phyloP scores from a whole-genome alignment of 2,888 invertebrate species.

The Bombylius major region DNA sequence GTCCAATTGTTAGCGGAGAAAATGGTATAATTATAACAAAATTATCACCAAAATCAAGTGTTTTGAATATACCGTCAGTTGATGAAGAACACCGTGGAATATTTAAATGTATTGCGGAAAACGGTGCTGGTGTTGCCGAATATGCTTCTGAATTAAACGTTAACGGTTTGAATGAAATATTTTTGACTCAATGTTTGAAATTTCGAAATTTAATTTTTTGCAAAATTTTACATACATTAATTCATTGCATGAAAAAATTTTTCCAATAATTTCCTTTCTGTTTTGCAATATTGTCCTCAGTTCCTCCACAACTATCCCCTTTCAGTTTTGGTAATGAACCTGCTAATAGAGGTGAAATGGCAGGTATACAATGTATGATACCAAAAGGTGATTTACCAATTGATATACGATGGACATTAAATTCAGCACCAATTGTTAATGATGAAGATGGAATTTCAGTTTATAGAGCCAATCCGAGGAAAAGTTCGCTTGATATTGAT shows the following conservation, averaged over 20 bases:
- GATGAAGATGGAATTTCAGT: constrained; percentile 49
- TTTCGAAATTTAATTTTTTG: constrained; percentile 13
- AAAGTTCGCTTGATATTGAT: constrained; percentile 44
- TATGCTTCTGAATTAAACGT: constrained; percentile 57
- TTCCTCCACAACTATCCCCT: constrained; percentile 39
- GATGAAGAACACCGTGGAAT: constrained; percentile 57
- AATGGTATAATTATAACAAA: constrained; percentile 39
- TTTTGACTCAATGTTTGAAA: too few relatives aligned
- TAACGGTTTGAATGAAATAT: constrained; percentile 43
- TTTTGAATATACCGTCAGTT: constrained; percentile 54
- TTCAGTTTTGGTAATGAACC: constrained; percentile 46
- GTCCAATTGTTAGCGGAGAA: constrained; percentile 38
- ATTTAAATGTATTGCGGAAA: constrained; percentile 62
- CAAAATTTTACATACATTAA: neutral
- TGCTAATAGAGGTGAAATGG: constrained; percentile 45
- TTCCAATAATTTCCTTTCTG: neutral
- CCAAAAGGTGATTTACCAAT: constrained; percentile 65
- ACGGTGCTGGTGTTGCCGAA: constrained; percentile 52
- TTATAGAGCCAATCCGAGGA: constrained; percentile 43
- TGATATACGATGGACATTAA: constrained; percentile 53
- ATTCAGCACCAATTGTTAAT: constrained; percentile 46
- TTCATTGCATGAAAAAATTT: neutral
- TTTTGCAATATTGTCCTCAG: constrained; percentile 24
- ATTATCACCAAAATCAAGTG: constrained; percentile 49
- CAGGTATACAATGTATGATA: constrained; percentile 53